Evolutionary conservation across 2,888 invertebrate species (phyloP).

Genomic region (Chrysolina haemoptera): DNA sequence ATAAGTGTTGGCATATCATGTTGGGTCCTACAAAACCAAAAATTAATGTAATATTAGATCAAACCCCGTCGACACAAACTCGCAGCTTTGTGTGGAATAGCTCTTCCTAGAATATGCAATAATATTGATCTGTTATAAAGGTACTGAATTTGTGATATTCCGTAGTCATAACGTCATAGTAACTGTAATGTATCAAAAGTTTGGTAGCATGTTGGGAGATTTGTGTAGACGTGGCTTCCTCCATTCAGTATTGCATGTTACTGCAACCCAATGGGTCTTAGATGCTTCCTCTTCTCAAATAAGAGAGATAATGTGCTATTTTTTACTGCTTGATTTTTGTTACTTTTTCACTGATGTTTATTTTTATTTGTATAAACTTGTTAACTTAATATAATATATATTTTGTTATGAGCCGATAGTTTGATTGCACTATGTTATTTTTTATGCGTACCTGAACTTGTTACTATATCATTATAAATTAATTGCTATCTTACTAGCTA

Average conservation of each 20-base stretch:
- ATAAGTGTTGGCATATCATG: slow-evolving; percentile 69
- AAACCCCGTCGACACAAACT: slow-evolving; percentile 45
- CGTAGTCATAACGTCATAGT: slow-evolving; percentile 33
- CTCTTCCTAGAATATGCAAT: slow-evolving; percentile 50
- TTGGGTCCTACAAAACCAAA: slow-evolving; percentile 61
- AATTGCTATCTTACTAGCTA: slow-evolving; percentile 55
- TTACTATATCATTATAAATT: slow-evolving; percentile 60
- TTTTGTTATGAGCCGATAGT: slow-evolving; percentile 70
- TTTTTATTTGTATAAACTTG: slow-evolving; percentile 69
- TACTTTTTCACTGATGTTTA: slow-evolving; percentile 69
- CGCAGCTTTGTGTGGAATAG: slow-evolving; percentile 40
- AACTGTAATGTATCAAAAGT: slow-evolving; percentile 25
- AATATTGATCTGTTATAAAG: slow-evolving; percentile 54
- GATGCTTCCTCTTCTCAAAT: slow-evolving; percentile 65
- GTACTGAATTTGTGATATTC: slow-evolving; percentile 58
- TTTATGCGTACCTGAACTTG: slow-evolving; percentile 64
- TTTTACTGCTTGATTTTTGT: slow-evolving; percentile 65
- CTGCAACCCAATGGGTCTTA: slow-evolving; percentile 64
- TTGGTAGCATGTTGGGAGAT: slow-evolving; percentile 36
- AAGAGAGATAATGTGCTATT: slow-evolving; percentile 61
- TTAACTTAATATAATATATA: slow-evolving; percentile 75
- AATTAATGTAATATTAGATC: slow-evolving; percentile 47
- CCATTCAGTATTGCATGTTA: slow-evolving; percentile 64
- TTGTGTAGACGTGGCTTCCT: slow-evolving; percentile 55
- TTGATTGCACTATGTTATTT: slow-evolving; percentile 61